These are phyloP conservation scores for Todiramphus saurophagus DNA, from an alignment of 2,113 vertebrate genomes.

Conservation along the genomic window DNA sequence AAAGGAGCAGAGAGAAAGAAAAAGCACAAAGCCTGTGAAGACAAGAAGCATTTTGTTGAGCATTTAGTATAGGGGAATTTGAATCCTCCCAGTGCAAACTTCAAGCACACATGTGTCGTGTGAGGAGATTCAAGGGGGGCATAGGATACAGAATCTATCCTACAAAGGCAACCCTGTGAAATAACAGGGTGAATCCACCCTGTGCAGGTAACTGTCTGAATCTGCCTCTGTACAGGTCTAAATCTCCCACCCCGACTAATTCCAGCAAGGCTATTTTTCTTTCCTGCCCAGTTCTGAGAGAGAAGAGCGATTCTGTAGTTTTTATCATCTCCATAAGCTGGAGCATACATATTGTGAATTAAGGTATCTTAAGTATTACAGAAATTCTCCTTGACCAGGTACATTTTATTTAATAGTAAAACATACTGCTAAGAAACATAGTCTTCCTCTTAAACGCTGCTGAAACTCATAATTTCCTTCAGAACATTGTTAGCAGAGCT, in stretches of 20 bases:
- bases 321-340: not conserved
- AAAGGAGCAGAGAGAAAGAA: not conserved
- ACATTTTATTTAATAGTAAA: not conserved
- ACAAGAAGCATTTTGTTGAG: not conserved
- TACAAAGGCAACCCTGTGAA: not conserved
- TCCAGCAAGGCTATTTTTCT: not conserved
- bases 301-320: not conserved
- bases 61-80: not conserved
- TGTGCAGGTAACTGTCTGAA: not conserved
- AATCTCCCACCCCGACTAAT: not conserved
- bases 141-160: not conserved
- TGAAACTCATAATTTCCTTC: not conserved
- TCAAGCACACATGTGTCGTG: not conserved
- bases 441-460: not conserved
- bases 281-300: not conserved
- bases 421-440: not conserved
- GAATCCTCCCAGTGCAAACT: not conserved
- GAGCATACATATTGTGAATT: rapidly evolving
- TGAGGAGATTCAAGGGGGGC: not conserved
- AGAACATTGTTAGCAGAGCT: not conserved
- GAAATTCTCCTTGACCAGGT: not conserved
- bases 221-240: not conserved
- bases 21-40: not conserved
- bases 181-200: not conserved
- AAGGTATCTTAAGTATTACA: not conserved